Conservation (phyloP, 2,113 vertebrate genomes). For the Anhinga rufa region DNA sequence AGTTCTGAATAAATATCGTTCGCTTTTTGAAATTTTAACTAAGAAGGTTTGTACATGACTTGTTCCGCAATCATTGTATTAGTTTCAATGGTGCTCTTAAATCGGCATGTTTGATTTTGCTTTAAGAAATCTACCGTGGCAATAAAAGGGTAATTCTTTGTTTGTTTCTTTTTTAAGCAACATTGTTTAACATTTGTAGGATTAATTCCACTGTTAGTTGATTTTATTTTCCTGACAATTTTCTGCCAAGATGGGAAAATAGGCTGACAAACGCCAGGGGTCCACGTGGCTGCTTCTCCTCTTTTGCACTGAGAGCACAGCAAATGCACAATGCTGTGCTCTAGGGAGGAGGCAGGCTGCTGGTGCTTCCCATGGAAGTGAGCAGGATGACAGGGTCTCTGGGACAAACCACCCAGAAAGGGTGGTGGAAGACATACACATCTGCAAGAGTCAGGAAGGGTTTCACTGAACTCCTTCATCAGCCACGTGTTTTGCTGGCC, state of each 20-base stretch:
- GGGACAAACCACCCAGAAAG: neutral
- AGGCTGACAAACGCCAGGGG: neutral
- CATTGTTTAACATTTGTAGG: neutral
- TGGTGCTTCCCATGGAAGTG: neutral
- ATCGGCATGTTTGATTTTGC: neutral
- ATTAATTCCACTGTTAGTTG: neutral
- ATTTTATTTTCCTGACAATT: neutral
- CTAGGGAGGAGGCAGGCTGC: neutral
- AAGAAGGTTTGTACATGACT: neutral
- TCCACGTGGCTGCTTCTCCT: neutral
- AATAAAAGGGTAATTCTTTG: neutral
- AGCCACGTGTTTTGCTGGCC: fast-evolving
- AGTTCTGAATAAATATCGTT: neutral
- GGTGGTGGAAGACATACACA: neutral
- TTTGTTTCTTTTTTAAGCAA: neutral
- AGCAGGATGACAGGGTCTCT: neutral
- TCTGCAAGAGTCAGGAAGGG: neutral
- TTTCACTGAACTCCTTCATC: neutral
- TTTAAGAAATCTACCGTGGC: neutral
- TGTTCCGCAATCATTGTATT: neutral
- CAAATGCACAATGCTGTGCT: neutral
- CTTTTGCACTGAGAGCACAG: neutral
- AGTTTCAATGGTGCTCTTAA: neutral
- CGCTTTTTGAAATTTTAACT: neutral
- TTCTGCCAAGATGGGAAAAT: neutral